A percentile compares a stretch with the other conserved stretches of the same genome.
Evolutionary conservation across 2,797 vertebrate genomes (phyloP).

Genomic region (Falco columbarius): DNA sequence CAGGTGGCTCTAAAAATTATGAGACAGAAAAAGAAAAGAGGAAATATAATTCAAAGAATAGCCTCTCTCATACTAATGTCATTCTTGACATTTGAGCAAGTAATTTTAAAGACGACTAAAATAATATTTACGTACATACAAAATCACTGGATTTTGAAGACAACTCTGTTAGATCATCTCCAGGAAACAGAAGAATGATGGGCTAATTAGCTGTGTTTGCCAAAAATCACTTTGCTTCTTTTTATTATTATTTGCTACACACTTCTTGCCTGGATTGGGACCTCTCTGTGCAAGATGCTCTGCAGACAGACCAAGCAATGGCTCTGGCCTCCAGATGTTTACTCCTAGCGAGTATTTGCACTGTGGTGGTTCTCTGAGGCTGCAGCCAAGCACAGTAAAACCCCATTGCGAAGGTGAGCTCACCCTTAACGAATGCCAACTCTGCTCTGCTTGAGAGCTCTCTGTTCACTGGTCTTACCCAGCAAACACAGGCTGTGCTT

Average conservation of each 20-base stretch:
- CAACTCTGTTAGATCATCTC: conserved; percentile 8
- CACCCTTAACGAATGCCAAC: background rate
- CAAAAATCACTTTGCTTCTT: conserved; percentile 7
- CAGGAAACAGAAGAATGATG: background rate
- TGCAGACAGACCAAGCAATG: background rate
- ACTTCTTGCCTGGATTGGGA: background rate
- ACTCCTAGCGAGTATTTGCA: background rate
- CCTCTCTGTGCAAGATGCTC: background rate
- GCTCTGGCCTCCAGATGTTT: conserved; percentile 57
- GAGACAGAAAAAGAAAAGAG: background rate
- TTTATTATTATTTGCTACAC: conserved; percentile 5
- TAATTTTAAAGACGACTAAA: conserved; percentile 43
- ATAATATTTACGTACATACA: conserved; percentile 43
- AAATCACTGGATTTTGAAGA: conserved; percentile 48
- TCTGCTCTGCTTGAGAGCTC: background rate
- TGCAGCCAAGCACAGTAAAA: background rate
- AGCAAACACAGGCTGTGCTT: background rate
- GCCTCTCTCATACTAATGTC: background rate
- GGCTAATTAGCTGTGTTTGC: conserved; percentile 7
- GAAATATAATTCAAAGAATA: conserved; percentile 12
- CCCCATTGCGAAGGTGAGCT: background rate
- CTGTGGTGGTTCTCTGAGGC: conserved; percentile 15
- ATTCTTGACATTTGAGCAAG: conserved; percentile 42
- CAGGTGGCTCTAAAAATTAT: background rate
- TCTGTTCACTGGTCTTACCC: background rate